These are phyloP conservation scores for Lamellibrachia luymesi DNA, from an alignment of 1,140 invertebrate genomes.

Conservation along the genomic window DNA sequence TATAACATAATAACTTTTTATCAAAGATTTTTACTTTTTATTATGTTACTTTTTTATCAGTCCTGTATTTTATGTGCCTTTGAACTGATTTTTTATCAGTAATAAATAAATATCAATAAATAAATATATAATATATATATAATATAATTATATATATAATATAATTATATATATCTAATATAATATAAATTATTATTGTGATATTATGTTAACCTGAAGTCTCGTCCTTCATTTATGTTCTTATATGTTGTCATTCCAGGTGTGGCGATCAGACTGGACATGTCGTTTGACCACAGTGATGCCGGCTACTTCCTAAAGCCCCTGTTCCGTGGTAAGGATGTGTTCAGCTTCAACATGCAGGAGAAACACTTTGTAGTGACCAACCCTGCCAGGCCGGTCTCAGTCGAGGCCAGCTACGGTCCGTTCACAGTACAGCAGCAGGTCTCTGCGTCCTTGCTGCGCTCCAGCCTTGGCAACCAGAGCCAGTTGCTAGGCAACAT, in stretches of 20 bases:
- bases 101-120: too few relatives aligned
- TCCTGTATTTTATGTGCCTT: too few relatives aligned
- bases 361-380: conserved; percentile 26
- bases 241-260: background rate
- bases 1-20: too few relatives aligned
- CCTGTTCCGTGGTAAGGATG: conserved; percentile 8
- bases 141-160: too few relatives aligned
- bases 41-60: too few relatives aligned
- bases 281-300: conserved; percentile 6
- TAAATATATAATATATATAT: too few relatives aligned
- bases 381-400: conserved; percentile 77
- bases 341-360: conserved; percentile 14
- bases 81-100: too few relatives aligned
- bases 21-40: too few relatives aligned
- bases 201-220: background rate
- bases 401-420: conserved; percentile 83
- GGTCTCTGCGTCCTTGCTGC: conserved; percentile 73
- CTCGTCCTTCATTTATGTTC: too few relatives aligned
- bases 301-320: conserved; percentile 27
- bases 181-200: too few relatives aligned
- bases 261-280: background rate
- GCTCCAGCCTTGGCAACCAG: conserved; percentile 11
- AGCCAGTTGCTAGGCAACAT: conserved; percentile 18
- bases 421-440: conserved; percentile 91
- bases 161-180: too few relatives aligned